A percentile compares a stretch with the other conserved stretches of the same genome.
Conservation (phyloP, 1,140 invertebrate genomes). For the Chrysoperla carnea region DNA sequence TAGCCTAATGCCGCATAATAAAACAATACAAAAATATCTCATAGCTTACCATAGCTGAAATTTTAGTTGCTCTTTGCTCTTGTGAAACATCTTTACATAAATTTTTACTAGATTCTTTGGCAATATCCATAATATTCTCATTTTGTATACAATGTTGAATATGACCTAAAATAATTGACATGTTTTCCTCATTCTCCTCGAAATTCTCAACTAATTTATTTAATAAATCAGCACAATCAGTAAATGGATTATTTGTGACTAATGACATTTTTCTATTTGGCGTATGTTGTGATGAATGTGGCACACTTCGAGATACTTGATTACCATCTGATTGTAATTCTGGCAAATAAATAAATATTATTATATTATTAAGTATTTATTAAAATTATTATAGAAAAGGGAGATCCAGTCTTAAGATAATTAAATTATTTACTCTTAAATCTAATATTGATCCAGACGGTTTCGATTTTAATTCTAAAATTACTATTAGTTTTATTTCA, state of each 20-base stretch:
- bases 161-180: constrained; percentile 21
- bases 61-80: constrained; percentile 39
- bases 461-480: no score
- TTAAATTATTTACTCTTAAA: no score
- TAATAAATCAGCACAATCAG: constrained; percentile 24
- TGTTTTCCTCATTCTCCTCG: constrained; percentile 19
- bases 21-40: no score
- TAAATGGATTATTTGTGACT: constrained; percentile 26
- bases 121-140: constrained; percentile 58
- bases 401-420: no score
- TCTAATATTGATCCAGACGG: no score
- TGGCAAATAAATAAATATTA: neutral
- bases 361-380: no score
- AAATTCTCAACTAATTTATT: constrained; percentile 15
- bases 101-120: constrained; percentile 58
- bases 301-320: constrained; percentile 45
- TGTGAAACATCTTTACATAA: constrained; percentile 44
- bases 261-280: constrained; percentile 30
- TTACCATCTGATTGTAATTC: neutral
- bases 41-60: constrained; percentile 53
- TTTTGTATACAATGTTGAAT: constrained; percentile 38
- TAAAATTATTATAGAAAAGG: no score
- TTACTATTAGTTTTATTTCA: no score
- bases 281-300: constrained; percentile 58
- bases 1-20: no score